A percentile compares a stretch with the other conserved stretches of the same genome.
phyloP scores from a whole-genome alignment of 2,888 invertebrate genomes.

The Serripes groenlandicus region DNA sequence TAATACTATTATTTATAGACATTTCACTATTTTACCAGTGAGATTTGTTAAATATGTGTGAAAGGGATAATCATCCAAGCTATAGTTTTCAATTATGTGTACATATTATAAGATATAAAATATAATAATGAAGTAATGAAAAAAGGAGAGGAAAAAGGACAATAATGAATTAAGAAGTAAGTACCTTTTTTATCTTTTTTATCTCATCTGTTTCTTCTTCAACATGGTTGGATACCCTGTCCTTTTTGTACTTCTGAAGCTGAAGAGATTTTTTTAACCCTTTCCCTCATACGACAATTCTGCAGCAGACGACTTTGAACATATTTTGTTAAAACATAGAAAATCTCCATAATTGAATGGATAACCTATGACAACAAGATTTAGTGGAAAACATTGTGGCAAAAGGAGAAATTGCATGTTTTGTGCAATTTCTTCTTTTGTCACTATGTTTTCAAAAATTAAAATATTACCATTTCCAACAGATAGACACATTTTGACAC shows the following conservation, averaged over 20 bases:
- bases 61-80: too few species aligned
- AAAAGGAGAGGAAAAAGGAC: background rate
- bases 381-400: background rate
- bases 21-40: too few species aligned
- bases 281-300: background rate
- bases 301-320: background rate
- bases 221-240: constrained; percentile 88
- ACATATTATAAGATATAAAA: too few species aligned
- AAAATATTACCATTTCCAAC: too few species aligned
- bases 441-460: background rate
- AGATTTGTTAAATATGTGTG: too few species aligned
- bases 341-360: background rate
- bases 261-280: constrained; percentile 85
- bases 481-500: too few species aligned
- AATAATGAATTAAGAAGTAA: background rate
- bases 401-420: background rate
- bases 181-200: constrained; percentile 92
- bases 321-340: background rate
- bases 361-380: background rate
- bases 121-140: too few species aligned
- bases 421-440: background rate
- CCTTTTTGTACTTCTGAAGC: constrained; percentile 93
- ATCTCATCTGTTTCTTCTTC: constrained; percentile 91
- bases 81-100: too few species aligned
- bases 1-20: too few species aligned